phyloP scores from a whole-genome alignment of 2,888 invertebrate genomes.

The Hermaeophaga mercurialis region DNA sequence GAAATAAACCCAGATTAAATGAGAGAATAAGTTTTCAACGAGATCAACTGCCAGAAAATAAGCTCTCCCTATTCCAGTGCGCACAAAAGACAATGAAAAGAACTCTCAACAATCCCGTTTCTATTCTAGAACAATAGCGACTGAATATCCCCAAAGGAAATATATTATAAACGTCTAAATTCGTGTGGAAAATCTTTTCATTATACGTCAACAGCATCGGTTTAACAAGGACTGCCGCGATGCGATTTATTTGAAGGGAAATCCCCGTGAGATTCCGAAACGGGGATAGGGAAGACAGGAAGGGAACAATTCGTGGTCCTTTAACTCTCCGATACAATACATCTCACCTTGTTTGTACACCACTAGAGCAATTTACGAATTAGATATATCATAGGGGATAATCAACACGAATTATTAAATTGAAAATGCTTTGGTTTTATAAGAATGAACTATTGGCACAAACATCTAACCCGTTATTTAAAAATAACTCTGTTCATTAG shows the following conservation, averaged over 20 bases:
- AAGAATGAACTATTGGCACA: too few species aligned
- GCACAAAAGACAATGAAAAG: conserved; percentile 4
- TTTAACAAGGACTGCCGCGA: conserved; percentile 39
- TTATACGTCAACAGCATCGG: conserved; percentile 44
- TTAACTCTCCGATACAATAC: conserved; percentile 11
- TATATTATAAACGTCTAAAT: conserved; percentile 52
- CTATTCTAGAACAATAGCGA: conserved; percentile 23
- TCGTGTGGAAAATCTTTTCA: conserved; percentile 56
- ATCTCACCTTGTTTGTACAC: too few species aligned
- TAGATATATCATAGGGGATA: too few species aligned
- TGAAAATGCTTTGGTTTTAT: too few species aligned
- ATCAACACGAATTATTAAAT: too few species aligned
- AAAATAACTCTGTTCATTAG: too few species aligned
- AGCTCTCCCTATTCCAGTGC: conserved; percentile 8
- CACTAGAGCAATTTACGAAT: too few species aligned
- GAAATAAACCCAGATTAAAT: not conserved
- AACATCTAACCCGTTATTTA: too few species aligned
- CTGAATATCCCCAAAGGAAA: conserved; percentile 49
- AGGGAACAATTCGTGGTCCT: conserved; percentile 20
- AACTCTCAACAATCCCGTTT: not conserved
- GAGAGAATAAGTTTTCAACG: conserved; percentile 5
- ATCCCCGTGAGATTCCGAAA: conserved; percentile 18
- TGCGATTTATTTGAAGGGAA: conserved; percentile 11
- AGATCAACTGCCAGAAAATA: conserved; percentile 15
- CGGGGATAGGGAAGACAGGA: conserved; percentile 1